phyloP scores from a whole-genome alignment of 1,140 invertebrate genomes.

The Fopius arisanus region DNA sequence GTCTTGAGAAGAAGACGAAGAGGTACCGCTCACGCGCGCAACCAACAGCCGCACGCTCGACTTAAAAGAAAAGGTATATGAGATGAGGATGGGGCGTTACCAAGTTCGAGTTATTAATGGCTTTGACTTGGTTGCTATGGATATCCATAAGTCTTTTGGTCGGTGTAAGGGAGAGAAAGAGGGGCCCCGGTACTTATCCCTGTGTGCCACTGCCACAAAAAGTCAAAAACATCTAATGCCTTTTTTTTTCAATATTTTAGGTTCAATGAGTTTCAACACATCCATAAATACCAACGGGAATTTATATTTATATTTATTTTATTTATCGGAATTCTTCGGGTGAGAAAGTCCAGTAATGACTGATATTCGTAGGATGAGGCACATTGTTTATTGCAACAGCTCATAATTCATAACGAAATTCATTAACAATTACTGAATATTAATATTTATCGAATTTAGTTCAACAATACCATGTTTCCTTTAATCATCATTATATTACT shows the following conservation, averaged over 20 bases:
- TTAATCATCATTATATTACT: no score
- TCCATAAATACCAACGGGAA: slow-evolving; percentile 20
- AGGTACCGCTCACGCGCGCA: slow-evolving; percentile 13
- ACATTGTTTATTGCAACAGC: no score
- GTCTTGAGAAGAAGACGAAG: not conserved
- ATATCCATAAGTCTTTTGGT: slow-evolving; percentile 66
- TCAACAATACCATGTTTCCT: no score
- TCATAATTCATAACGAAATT: no score
- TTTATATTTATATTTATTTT: not conserved
- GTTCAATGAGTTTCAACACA: slow-evolving; percentile 34
- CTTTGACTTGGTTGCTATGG: slow-evolving; percentile 66
- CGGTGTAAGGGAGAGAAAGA: slow-evolving; percentile 39
- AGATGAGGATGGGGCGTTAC: slow-evolving; percentile 63
- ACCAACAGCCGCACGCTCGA: slow-evolving; percentile 54
- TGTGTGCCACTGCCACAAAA: slow-evolving; percentile 21
- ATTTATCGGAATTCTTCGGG: not conserved
- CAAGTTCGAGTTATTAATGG: slow-evolving; percentile 63
- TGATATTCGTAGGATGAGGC: no score
- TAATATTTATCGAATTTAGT: no score
- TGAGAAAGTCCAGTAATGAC: not conserved
- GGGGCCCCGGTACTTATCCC: slow-evolving; percentile 16
- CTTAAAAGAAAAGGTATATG: slow-evolving; percentile 65
- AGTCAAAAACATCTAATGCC: slow-evolving; percentile 23
- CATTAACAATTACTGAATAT: no score
- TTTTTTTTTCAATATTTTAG: slow-evolving; percentile 38